phyloP scores from a whole-genome alignment of 1,140 invertebrate species.

The Hesperophylax magnus region DNA sequence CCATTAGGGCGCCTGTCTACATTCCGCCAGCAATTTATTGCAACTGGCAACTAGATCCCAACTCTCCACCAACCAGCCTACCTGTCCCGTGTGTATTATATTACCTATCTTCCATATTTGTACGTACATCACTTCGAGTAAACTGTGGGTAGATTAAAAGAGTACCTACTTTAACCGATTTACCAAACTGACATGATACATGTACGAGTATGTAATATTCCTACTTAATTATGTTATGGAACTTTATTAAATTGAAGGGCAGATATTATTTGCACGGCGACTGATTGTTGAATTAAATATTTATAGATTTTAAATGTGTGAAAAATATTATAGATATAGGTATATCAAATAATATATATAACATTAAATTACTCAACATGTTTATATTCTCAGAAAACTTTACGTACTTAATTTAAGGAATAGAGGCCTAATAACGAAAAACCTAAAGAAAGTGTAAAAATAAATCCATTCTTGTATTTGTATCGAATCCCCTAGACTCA shows the following conservation, averaged over 20 bases:
- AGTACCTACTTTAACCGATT: not conserved
- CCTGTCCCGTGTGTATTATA: no score
- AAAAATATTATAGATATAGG: not conserved
- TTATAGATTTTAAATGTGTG: slow-evolving; percentile 5
- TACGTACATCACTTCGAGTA: no score
- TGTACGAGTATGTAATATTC: slow-evolving; percentile 1
- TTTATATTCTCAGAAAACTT: slow-evolving; percentile 7
- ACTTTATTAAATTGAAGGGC: slow-evolving; percentile 31
- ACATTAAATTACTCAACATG: slow-evolving; percentile 1
- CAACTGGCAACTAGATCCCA: no score
- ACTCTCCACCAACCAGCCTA: no score
- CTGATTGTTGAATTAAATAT: slow-evolving; percentile 46
- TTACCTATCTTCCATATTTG: no score
- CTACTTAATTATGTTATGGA: not conserved
- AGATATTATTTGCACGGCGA: slow-evolving; percentile 52
- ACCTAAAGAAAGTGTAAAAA: not conserved
- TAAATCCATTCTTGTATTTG: no score
- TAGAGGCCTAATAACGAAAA: not conserved
- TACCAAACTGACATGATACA: slow-evolving; percentile 2
- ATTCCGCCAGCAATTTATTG: no score
- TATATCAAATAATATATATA: slow-evolving; percentile 22
- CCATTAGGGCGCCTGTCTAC: not conserved
- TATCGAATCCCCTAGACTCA: no score
- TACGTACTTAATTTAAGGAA: not conserved
- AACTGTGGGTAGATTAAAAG: not conserved